Percentiles rank a stretch among this genome's conserved stretches.
phyloP scores from a whole-genome alignment of 2,113 vertebrate genomes.

The Paradisaea rubra region DNA sequence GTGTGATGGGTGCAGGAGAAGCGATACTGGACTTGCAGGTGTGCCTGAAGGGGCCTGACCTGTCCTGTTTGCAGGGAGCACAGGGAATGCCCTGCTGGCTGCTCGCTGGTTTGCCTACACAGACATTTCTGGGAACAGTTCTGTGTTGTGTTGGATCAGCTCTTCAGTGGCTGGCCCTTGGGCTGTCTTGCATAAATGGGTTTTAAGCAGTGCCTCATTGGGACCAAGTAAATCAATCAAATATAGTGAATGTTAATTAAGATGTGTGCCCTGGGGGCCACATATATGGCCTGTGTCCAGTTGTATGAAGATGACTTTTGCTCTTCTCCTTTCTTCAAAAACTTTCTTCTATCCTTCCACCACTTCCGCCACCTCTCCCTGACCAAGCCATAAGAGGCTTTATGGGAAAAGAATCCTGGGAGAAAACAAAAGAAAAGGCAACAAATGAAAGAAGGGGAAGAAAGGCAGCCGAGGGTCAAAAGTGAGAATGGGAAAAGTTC shows the following conservation, averaged over 20 bases:
- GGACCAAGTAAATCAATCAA: background rate
- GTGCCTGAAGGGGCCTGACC: background rate
- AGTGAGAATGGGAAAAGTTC: background rate
- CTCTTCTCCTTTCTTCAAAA: background rate
- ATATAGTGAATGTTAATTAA: background rate
- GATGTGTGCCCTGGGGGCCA: background rate
- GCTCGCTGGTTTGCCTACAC: accelerated
- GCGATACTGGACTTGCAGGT: accelerated
- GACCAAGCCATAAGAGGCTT: background rate
- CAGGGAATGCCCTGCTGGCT: background rate
- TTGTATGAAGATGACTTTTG: background rate
- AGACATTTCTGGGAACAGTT: accelerated
- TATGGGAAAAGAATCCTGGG: background rate
- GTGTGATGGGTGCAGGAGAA: background rate
- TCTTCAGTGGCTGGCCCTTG: background rate
- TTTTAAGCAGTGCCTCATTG: background rate
- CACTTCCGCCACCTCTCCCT: background rate
- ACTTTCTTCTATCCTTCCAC: background rate
- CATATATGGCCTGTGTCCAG: background rate
- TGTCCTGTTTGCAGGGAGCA: background rate
- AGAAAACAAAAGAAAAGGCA: background rate
- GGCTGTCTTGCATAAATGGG: accelerated
- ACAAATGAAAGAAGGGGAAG: background rate
- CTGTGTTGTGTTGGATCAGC: background rate
- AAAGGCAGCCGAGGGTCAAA: background rate